A percentile compares a stretch with the other conserved stretches of the same genome.
Conservation (phyloP, 2,888 invertebrate species). For the Mythimna vitellina region DNA sequence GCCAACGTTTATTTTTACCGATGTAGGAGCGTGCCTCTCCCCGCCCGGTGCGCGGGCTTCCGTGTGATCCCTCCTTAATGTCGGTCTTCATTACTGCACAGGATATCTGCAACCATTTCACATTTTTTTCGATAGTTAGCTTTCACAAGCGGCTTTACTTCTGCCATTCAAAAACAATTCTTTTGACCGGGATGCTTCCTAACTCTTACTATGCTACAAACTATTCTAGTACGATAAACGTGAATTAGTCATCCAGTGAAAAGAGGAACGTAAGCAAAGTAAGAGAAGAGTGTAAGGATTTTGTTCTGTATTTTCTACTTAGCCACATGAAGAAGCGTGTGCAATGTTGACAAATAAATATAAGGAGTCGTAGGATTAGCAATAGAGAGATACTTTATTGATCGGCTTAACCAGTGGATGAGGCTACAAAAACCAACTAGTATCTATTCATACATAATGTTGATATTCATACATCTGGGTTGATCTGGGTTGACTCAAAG, state of each 20-base stretch:
- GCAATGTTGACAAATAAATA: background rate
- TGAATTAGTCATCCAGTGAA: no score
- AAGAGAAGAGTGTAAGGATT: no score
- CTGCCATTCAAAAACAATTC: background rate
- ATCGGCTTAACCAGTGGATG: no score
- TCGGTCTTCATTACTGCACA: slow-evolving; percentile 24
- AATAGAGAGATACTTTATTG: no score
- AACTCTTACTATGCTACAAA: background rate
- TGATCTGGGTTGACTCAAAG: no score
- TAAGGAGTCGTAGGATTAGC: background rate
- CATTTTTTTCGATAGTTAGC: slow-evolving; percentile 2
- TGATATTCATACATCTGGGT: background rate
- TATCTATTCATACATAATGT: no score
- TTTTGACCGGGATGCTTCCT: background rate
- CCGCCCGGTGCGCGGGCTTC: no score
- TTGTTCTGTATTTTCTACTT: no score
- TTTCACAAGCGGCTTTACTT: background rate
- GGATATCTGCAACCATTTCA: slow-evolving; percentile 5
- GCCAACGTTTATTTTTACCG: background rate
- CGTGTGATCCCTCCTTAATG: slow-evolving; percentile 7
- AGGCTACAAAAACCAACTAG: no score
- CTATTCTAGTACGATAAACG: no score
- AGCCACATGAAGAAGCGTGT: no score
- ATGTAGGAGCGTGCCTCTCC: background rate
- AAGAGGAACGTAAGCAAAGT: no score